These are phyloP conservation scores for Apodemia zela DNA, from an alignment of 2,888 invertebrate genomes.

Conservation along the genomic window DNA sequence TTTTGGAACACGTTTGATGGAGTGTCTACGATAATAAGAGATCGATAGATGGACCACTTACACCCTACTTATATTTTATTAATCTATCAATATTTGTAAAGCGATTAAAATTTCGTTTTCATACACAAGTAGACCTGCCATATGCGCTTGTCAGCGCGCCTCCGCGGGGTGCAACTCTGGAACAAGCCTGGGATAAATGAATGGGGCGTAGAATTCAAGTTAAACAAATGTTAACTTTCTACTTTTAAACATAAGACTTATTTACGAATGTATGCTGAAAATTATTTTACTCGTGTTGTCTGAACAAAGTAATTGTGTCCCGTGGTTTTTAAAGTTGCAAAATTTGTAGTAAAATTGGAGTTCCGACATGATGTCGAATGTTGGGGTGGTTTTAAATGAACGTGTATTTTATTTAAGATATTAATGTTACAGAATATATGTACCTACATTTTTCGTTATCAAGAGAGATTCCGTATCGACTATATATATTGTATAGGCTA, in stretches of 20 bases:
- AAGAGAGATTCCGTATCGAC: no score
- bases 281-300: constrained; percentile 3
- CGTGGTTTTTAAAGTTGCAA: constrained; percentile 55
- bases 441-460: background rate
- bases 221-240: constrained; percentile 16
- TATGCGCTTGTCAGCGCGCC: constrained; percentile 49
- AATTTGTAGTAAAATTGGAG: constrained; percentile 43
- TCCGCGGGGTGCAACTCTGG: constrained; percentile 47
- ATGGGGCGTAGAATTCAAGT: constrained; percentile 30
- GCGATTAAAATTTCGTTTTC: constrained; percentile 39
- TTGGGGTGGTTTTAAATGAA: constrained; percentile 20
- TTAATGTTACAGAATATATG: background rate
- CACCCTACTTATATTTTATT: background rate
- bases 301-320: constrained; percentile 49
- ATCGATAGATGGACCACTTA: background rate
- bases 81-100: constrained; percentile 33
- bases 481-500: no score
- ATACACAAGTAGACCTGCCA: constrained; percentile 43
- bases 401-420: background rate
- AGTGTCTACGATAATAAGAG: background rate
- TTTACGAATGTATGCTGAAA: background rate
- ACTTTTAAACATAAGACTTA: background rate
- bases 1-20: background rate
- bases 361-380: constrained; percentile 30
- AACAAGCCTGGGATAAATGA: constrained; percentile 34